Evolutionary conservation across 1,140 invertebrate genomes (phyloP).

Genomic region (Aphaenogaster ashmeadi): DNA sequence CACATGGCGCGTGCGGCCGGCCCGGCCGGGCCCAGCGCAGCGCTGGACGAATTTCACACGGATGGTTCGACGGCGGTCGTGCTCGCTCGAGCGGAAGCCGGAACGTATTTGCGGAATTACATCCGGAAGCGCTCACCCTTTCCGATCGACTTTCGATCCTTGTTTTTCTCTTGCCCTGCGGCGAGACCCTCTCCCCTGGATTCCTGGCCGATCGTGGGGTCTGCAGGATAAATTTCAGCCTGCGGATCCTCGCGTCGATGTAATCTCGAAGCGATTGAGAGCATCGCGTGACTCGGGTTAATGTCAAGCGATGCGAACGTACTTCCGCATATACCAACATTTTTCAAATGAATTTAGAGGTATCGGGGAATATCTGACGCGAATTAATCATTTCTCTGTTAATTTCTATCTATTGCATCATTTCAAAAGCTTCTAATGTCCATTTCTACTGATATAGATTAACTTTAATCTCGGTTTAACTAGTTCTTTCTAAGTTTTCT

Average conservation of each 20-base stretch:
- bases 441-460: too few species aligned
- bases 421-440: too few species aligned
- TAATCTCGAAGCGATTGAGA: conserved; percentile 37
- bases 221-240: conserved; percentile 30
- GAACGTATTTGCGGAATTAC: conserved; percentile 77
- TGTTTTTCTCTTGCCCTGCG: conserved; percentile 33
- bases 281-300: conserved; percentile 17
- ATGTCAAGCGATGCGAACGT: not conserved
- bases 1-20: conserved; percentile 51
- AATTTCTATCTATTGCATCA: not conserved
- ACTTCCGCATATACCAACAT: not conserved
- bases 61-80: conserved; percentile 45
- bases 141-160: conserved; percentile 52
- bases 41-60: conserved; percentile 45
- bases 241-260: not conserved
- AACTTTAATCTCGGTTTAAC: too few species aligned
- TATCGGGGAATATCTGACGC: not conserved
- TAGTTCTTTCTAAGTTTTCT: too few species aligned
- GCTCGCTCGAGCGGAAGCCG: conserved; percentile 59
- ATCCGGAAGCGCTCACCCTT: conserved; percentile 67
- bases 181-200: not conserved
- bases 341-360: not conserved
- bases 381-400: not conserved
- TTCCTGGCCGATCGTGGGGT: not conserved
- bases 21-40: not conserved